phyloP scores from a whole-genome alignment of 2,888 invertebrate species.

The Andrena dorsata region DNA sequence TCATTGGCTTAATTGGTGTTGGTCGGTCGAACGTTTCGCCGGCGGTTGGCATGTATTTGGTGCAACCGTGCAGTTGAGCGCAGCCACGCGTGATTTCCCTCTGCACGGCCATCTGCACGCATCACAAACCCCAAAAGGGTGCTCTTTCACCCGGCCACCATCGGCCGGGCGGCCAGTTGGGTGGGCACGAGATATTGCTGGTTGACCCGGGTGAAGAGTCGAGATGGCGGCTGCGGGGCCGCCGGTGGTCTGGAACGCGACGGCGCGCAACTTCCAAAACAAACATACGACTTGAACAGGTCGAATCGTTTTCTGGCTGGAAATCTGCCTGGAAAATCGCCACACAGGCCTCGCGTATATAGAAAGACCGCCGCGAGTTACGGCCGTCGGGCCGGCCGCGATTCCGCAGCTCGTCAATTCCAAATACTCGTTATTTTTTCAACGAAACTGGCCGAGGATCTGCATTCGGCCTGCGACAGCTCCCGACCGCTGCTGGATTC shows the following conservation, averaged over 20 bases:
- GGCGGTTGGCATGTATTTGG: conserved; percentile 71
- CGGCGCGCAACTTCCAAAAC: conserved; percentile 71
- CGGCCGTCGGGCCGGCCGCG: conserved; percentile 47
- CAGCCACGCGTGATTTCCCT: conserved; percentile 82
- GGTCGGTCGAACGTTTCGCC: conserved; percentile 78
- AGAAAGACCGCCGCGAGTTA: conserved; percentile 56
- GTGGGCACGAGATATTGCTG: conserved; percentile 58
- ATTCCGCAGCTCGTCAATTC: conserved; percentile 35
- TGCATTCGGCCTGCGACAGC: conserved; percentile 5
- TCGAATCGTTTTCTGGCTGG: conserved; percentile 70
- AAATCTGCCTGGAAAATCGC: conserved; percentile 66
- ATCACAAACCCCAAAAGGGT: conserved; percentile 82
- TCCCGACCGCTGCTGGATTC: background rate
- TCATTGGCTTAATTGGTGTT: conserved; percentile 81
- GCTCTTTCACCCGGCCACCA: conserved; percentile 76
- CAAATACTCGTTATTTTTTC: conserved; percentile 53
- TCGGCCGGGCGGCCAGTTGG: conserved; percentile 44
- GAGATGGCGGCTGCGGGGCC: conserved; percentile 53
- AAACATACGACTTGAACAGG: conserved; percentile 72
- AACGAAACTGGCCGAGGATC: conserved; percentile 16
- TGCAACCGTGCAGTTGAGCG: conserved; percentile 79
- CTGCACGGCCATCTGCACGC: conserved; percentile 81
- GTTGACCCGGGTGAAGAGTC: conserved; percentile 61
- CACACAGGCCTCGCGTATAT: conserved; percentile 36
- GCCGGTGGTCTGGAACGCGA: conserved; percentile 48